Evolutionary conservation across 2,888 invertebrate genomes (phyloP), one percentile per base, ranked within the genome.

Genomic region (Xestia xanthographa): DNA sequence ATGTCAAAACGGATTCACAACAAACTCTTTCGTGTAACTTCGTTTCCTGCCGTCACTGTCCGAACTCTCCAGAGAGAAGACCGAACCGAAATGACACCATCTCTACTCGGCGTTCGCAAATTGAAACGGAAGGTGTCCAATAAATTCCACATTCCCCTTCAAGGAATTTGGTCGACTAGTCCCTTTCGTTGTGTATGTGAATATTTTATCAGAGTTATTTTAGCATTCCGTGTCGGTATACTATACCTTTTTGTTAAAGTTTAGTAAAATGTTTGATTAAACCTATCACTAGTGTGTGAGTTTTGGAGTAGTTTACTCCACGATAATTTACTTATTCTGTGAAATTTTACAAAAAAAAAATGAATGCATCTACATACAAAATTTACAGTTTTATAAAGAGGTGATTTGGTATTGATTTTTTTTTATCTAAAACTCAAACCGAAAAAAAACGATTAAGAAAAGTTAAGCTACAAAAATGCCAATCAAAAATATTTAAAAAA

Each of bases 101-200:
- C 91, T 91, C 90, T 89, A 89, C 90, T 88, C 88, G 89, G 87
- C 89, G 80, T 75, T 91, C 90, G 91, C 94, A 95, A 95, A 95
- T 95, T 95, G 95, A 95, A 95, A 95, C 94, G 92, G 93, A 95
- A 95, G 95, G 94, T 95, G 94, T 93, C 93, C 91, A 93, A 94
- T 95, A 95, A 95, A 95, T 94, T 95, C 90, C 90, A 82, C 91
- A 91, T 88, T 89, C 86, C 90, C 90, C 93, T 90, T 90, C 80
- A 86, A 87, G 92, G 93, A 92, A 94, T 95, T 93, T 87, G 87
- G 90, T 75, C 79, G 89, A 89, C 91, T 90, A 91, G 92, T 90
- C 92, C 92, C 87, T 87, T 86, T 87, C 91, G 90, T 90, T 91
- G 90, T 90, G 88, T 89, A 88, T 90, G 91, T 94, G 93, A 95